A percentile compares a stretch with the other conserved stretches of the same genome.
These are phyloP conservation scores for Bibio marci DNA, from an alignment of 2,888 invertebrate genomes.

Conservation along the genomic window DNA sequence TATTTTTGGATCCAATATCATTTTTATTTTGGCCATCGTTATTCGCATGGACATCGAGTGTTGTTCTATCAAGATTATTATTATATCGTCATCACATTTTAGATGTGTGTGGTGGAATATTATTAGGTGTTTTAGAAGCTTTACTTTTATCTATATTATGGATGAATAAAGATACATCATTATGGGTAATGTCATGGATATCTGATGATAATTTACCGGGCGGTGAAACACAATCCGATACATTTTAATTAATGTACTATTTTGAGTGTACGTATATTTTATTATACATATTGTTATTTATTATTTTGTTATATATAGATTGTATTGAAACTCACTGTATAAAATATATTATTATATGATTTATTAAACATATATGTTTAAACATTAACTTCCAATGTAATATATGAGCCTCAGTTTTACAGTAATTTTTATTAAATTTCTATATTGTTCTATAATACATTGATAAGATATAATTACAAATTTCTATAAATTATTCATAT, in stretches of 20 bases:
- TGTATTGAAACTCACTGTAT: too few species aligned
- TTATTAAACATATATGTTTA: too few species aligned
- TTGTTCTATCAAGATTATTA: slow-evolving; percentile 64
- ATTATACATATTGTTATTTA: too few species aligned
- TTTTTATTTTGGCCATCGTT: slow-evolving; percentile 43
- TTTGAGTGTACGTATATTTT: too few species aligned
- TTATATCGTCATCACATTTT: slow-evolving; percentile 73
- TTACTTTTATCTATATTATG: slow-evolving; percentile 45
- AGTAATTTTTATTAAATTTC: too few species aligned
- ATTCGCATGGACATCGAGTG: slow-evolving; percentile 53
- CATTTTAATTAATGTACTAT: slow-evolving; percentile 5
- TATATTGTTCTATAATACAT: too few species aligned
- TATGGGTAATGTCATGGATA: slow-evolving; percentile 15
- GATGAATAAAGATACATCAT: slow-evolving; percentile 44
- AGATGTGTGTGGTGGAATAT: slow-evolving; percentile 62
- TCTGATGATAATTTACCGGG: slow-evolving; percentile 19
- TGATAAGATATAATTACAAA: too few species aligned
- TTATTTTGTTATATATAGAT: too few species aligned
- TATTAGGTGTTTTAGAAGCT: slow-evolving; percentile 58
- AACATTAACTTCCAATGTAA: too few species aligned
- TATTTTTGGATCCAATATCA: slow-evolving; percentile 42
- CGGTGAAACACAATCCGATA: slow-evolving; percentile 7
- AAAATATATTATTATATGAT: too few species aligned
- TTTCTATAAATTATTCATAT: too few species aligned
- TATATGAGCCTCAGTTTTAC: too few species aligned